A percentile compares a stretch with the other conserved stretches of the same genome.
Conservation (phyloP, 2,113 vertebrate species). For the Saguinus imperator region DNA sequence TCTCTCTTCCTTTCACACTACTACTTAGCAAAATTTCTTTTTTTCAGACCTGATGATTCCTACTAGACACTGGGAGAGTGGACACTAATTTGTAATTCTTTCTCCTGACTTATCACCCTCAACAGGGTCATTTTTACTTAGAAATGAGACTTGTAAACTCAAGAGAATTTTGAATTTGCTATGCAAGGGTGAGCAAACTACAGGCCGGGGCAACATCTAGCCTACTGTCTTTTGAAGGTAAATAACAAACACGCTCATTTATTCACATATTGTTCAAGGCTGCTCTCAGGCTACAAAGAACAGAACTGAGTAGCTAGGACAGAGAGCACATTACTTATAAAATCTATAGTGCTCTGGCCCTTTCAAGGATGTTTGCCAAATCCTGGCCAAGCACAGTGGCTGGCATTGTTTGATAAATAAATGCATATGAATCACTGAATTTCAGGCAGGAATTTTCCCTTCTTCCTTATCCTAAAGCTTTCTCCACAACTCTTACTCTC, state of each 20-base stretch:
- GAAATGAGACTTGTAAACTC: neutral
- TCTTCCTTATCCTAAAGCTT: constrained; percentile 16
- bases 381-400: neutral
- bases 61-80: neutral
- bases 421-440: neutral
- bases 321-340: neutral
- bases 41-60: constrained; percentile 1
- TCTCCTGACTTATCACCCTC: neutral
- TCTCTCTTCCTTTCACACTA: neutral
- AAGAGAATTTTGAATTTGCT: constrained; percentile 9
- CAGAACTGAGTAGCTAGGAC: neutral
- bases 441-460: neutral
- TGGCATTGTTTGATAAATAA: neutral
- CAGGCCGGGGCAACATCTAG: neutral
- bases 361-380: neutral
- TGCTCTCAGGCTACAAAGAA: neutral
- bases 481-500: neutral
- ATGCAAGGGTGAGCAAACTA: neutral
- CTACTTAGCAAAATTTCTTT: neutral
- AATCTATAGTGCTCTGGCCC: neutral
- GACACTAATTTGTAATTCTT: constrained; percentile 12
- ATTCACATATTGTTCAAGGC: neutral
- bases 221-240: neutral
- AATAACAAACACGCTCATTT: neutral
- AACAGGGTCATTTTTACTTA: constrained; percentile 17